Base-by-base conservation (phyloP, 2,113 vertebrate species). In the Oreochromis tanganicae region DNA sequence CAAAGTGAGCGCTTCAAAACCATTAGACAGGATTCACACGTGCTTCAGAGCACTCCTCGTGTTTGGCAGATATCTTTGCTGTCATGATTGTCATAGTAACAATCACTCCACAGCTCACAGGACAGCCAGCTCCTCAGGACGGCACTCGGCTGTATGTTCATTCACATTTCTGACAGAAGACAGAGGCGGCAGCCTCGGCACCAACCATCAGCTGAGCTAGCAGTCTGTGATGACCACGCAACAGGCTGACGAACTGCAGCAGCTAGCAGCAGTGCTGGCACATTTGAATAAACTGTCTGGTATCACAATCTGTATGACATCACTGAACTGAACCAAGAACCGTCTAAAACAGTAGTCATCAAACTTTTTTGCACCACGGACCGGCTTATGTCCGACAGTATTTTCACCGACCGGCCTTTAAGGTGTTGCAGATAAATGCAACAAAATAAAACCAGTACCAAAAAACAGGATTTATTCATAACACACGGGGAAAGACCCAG, bases 351-450 rank as follows among this genome's bases (percentile, higher is more conserved):
- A 24, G 24, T 24, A 11, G 16, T 4, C 2, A 0, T 21, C 5
- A 56, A 56, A 10, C 2, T 11, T 24, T 56, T 56, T 6, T 24
- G 54, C 6, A 0, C 54, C n/a, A 55, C 0, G 5, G 19, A n/a
- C 9, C 1, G 9, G 32, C 36, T 66, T n/a, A 66, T 55, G 54
- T 2, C 3, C 10, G 0, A 55, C 10, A 55, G 12, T 24, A 55
- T 55, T 24, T 55, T 55, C n/a, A 55, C 5, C 0, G n/a, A 0
- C 0, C 5, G 52, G 52, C 3, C 52, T 55, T 55, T 55, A 55
- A 55, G 0, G 52, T 55, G 2, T 55, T 1, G 1, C 0, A 0
- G 3, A 56, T 56, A 24, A 56, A 56, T 56, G 24, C 6, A 7
- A 56, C 0, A 56, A 56, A 56, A 56, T 56, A 7, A 56, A 56